These are phyloP conservation scores for Aphrophora alni DNA, from an alignment of 2,888 invertebrate genomes.

Conservation along the genomic window DNA sequence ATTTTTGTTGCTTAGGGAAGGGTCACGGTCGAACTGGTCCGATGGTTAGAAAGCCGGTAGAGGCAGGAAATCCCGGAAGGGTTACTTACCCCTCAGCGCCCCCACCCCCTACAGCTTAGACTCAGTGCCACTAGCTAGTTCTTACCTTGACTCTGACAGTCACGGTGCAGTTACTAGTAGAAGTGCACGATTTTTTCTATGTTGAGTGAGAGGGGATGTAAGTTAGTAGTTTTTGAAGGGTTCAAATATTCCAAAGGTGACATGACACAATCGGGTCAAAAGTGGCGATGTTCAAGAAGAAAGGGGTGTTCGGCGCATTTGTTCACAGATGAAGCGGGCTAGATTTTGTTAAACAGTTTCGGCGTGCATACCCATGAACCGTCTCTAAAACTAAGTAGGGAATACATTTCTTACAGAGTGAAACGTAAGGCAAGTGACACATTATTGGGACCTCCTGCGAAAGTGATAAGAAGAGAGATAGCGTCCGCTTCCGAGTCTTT, in stretches of 20 bases:
- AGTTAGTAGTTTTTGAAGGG: neutral
- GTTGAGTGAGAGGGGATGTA: neutral
- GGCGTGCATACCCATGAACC: neutral
- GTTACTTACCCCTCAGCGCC: too few relatives aligned
- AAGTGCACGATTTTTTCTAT: neutral
- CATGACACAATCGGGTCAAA: neutral
- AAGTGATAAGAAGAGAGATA: neutral
- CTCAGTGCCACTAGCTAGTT: too few relatives aligned
- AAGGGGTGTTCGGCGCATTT: neutral
- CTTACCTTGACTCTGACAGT: too few relatives aligned
- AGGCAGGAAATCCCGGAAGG: too few relatives aligned
- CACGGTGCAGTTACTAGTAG: too few relatives aligned
- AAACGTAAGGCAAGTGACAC: neutral
- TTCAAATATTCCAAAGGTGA: neutral
- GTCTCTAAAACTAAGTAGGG: neutral
- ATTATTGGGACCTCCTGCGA: neutral
- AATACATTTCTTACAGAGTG: neutral
- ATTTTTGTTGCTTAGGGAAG: too few relatives aligned
- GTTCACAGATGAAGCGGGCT: neutral
- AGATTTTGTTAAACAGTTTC: neutral
- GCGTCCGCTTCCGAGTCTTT: neutral
- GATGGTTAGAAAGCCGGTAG: too few relatives aligned
- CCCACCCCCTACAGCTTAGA: too few relatives aligned
- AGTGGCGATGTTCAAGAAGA: constrained; percentile 6
- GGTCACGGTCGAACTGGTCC: too few relatives aligned